Evolutionary conservation across 2,888 invertebrate species (phyloP).

Genomic region (Chorisops tibialis): DNA sequence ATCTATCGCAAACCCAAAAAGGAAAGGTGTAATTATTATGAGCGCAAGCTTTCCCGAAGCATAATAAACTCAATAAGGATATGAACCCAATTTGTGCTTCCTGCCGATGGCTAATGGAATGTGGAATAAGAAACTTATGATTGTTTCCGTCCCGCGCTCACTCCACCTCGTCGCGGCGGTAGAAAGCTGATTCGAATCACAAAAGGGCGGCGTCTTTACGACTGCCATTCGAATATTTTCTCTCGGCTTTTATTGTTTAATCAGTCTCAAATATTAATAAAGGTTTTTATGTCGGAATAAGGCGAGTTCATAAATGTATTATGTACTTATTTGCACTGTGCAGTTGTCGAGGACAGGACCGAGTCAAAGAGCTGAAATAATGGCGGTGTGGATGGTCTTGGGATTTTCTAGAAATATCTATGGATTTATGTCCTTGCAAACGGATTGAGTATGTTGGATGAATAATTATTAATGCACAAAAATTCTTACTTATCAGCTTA

Average conservation of each 20-base stretch:
- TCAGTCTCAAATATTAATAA: conserved; percentile 32
- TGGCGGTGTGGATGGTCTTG: no score
- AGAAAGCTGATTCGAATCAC: conserved; percentile 23
- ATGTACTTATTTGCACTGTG: conserved; percentile 21
- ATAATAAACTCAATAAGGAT: conserved; percentile 30
- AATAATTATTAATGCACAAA: no score
- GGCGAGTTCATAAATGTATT: conserved; percentile 25
- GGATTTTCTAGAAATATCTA: no score
- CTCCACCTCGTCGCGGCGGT: neutral
- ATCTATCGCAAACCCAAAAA: conserved; percentile 1
- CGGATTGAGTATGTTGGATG: no score
- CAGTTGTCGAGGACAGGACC: no score
- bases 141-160: neutral
- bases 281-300: conserved; percentile 25
- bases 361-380: no score
- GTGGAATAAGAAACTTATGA: conserved; percentile 24
- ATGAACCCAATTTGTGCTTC: conserved; percentile 32
- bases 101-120: conserved; percentile 28
- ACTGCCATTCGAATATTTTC: conserved; percentile 26
- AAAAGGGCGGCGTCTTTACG: conserved; percentile 21
- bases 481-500: no score
- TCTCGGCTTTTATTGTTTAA: conserved; percentile 30
- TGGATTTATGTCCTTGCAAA: no score
- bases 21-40: conserved; percentile 28
- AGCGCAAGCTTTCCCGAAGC: conserved; percentile 23